A percentile compares a stretch with the other conserved stretches of the same genome.
phyloP scores from a whole-genome alignment of 2,113 vertebrate species.

The Neolamprologus cancellatus region DNA sequence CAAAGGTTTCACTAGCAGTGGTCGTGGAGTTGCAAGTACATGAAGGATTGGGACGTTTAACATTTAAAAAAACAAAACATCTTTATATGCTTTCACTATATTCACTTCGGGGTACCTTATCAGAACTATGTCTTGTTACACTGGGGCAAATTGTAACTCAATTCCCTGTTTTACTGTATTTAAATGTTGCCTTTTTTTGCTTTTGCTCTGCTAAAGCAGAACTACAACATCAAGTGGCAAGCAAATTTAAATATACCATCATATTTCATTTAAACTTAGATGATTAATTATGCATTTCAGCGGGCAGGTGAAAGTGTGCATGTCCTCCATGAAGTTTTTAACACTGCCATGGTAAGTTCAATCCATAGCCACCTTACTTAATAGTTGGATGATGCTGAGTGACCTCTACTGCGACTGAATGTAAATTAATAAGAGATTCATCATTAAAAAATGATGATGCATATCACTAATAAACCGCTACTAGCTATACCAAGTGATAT shows the following conservation, averaged over 20 bases:
- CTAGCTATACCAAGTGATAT: background rate
- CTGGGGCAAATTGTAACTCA: background rate
- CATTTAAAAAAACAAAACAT: background rate
- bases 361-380: background rate
- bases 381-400: background rate
- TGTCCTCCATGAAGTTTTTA: conserved; percentile 18
- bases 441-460: conserved; percentile 24
- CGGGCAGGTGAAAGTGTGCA: background rate
- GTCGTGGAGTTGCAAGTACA: background rate
- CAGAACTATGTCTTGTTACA: background rate
- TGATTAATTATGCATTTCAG: conserved; percentile 4
- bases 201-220: background rate
- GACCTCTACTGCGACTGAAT: conserved; percentile 1
- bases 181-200: background rate
- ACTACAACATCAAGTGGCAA: background rate
- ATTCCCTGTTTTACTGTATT: background rate
- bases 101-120: background rate
- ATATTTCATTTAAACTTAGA: background rate
- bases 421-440: background rate
- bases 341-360: background rate
- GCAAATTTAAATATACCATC: background rate
- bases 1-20: background rate
- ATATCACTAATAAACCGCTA: background rate
- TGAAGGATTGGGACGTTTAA: conserved; percentile 9
- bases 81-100: background rate